Conservation (phyloP, 2,888 invertebrate genomes). For the Drosophila meridionalis region DNA sequence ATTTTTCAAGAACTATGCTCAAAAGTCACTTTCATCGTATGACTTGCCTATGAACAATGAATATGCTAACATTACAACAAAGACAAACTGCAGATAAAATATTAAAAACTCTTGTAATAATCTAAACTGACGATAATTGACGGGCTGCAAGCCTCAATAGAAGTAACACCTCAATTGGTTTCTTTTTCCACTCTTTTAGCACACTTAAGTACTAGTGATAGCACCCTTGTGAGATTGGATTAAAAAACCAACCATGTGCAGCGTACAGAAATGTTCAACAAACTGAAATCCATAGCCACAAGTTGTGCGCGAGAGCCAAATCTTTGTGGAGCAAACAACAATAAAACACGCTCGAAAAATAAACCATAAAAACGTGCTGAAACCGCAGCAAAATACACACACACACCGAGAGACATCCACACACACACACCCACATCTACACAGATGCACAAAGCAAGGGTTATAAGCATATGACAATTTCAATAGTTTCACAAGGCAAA, state of each 20-base stretch:
- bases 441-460: slow-evolving; percentile 17
- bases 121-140: neutral
- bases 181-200: neutral
- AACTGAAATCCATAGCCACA: slow-evolving; percentile 16
- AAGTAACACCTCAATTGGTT: neutral
- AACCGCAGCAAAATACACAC: slow-evolving; percentile 38
- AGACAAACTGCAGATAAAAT: neutral
- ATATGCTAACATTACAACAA: neutral
- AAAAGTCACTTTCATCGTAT: neutral
- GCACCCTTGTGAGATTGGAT: slow-evolving; percentile 1
- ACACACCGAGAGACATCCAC: slow-evolving; percentile 9
- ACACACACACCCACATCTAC: neutral
- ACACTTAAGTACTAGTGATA: slow-evolving; percentile 7
- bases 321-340: slow-evolving; percentile 44
- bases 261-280: neutral
- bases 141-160: neutral
- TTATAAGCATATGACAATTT: slow-evolving; percentile 72
- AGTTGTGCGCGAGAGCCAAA: slow-evolving; percentile 22
- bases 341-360: slow-evolving; percentile 31
- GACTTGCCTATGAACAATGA: neutral
- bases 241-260: slow-evolving; percentile 10
- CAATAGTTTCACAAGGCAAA: slow-evolving; percentile 55
- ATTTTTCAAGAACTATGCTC: too few species aligned
- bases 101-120: neutral
- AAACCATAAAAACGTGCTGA: slow-evolving; percentile 49